These are phyloP conservation scores for Thelaira solivaga DNA, from an alignment of 2,888 invertebrate genomes.

Conservation along the genomic window DNA sequence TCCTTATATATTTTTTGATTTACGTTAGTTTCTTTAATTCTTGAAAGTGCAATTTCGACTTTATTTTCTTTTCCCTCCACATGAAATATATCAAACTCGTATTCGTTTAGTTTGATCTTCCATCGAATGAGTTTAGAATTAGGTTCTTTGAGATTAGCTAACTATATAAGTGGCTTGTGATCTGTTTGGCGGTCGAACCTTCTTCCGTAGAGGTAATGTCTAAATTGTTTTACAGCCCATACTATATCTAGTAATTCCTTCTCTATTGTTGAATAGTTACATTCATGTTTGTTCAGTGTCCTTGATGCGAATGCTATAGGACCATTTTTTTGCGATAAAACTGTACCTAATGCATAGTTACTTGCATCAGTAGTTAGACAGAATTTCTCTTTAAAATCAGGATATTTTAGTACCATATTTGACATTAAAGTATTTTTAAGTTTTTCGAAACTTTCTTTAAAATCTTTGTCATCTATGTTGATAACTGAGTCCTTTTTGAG, in stretches of 20 bases:
- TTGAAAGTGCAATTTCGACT: neutral
- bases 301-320: neutral
- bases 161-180: neutral
- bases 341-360: too few relatives aligned
- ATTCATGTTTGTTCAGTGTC: neutral
- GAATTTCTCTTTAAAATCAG: too few relatives aligned
- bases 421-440: too few relatives aligned
- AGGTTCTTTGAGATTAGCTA: too few relatives aligned
- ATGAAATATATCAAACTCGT: neutral
- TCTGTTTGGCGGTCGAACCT: neutral
- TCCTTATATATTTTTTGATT: too few relatives aligned
- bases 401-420: too few relatives aligned
- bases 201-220: neutral
- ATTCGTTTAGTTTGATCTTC: neutral
- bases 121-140: neutral
- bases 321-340: too few relatives aligned
- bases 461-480: too few relatives aligned
- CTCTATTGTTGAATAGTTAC: neutral
- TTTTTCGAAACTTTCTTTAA: too few relatives aligned
- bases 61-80: neutral
- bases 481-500: too few relatives aligned
- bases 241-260: neutral
- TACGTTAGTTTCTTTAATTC: neutral
- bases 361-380: too few relatives aligned
- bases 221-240: too few relatives aligned